Evolutionary conservation across 1,140 invertebrate species (phyloP).

Genomic region (Mya arenaria): DNA sequence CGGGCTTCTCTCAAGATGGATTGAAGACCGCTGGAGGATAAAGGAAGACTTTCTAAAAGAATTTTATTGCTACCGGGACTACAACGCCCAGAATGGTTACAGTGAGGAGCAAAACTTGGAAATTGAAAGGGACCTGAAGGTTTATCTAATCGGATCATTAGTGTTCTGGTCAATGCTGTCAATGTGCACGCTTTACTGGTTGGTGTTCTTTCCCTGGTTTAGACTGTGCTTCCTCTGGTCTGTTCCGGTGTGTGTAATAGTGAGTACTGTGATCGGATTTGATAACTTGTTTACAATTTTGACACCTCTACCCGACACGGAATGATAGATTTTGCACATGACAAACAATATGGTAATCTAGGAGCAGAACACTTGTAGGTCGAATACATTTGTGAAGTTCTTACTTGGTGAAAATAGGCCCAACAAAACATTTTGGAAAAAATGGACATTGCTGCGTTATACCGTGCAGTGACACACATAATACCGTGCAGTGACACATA

Average conservation of each 20-base stretch:
- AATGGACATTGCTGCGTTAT: no score
- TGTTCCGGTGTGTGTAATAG: not conserved
- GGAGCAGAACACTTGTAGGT: no score
- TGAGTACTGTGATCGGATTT: conserved; percentile 18
- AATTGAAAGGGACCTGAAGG: conserved; percentile 35
- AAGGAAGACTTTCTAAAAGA: conserved; percentile 70
- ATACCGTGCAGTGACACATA: no score
- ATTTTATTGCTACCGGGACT: conserved; percentile 62
- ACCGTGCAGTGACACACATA: no score
- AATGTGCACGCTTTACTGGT: not conserved
- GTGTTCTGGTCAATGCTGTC: conserved; percentile 27
- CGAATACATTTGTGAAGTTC: no score
- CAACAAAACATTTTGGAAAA: no score
- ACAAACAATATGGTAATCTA: no score
- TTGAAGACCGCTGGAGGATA: conserved; percentile 66
- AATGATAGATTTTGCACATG: no score
- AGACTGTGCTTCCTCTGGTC: not conserved
- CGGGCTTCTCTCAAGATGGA: conserved; percentile 65
- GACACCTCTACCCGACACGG: not conserved
- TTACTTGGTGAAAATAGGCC: no score
- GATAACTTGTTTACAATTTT: not conserved
- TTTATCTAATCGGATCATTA: conserved; percentile 12
- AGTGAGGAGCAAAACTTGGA: conserved; percentile 14
- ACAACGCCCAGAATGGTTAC: not conserved
- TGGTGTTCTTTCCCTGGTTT: not conserved